Base-by-base conservation (phyloP, 1,140 invertebrate genomes). In the Pseudomyrmex gracilis region DNA sequence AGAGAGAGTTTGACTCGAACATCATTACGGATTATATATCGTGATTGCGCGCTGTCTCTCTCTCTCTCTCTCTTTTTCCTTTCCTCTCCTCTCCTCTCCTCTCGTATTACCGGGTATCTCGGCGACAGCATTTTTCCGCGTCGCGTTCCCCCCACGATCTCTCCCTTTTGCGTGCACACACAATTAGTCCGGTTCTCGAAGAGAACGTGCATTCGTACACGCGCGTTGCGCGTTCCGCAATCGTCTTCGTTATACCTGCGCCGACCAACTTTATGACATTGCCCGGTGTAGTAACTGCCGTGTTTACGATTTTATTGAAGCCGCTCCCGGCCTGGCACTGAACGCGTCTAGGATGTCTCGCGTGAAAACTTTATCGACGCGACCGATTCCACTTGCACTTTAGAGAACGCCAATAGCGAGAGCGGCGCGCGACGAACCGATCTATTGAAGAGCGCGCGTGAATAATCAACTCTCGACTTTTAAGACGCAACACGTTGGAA, bases 261-360 rank as follows among this genome's bases (percentile, higher is more conserved):
- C 70, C 53, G 53, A 5, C 24, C 49, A 64, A 85, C 83, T 89
- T 90, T 90, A 85, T 86, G 71, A 63, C 73, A 88, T 89, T 89
- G 88, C 89, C 89, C 74, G 73, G 83, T 34, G 34, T 34, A 85
- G 78, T 86, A 87, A 88, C 83, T 55, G 84, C 82, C 74, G 82
- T 85, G 87, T 89, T 90, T 83, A 83, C 83, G 85, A 89, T 89
- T 90, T 90, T 89, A 90, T 90, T 90, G 87, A 90, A 84, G 20
- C 53, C 43, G 76, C 64, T 78, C 22, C 64, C 20, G 53, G 17
- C 53, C 20, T 70, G 51, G 15, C 24, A 58, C 45, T 51, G 15
- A 67, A 80, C 64, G 53, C 43, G 15, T 22, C 53, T 80, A 70
- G 49, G 53, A 24, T 24, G 66, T 67, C 51, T 24, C 43, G n/a